phyloP scores from a whole-genome alignment of 64 coral and sea anemone species.

The Platygyra sinensis region DNA sequence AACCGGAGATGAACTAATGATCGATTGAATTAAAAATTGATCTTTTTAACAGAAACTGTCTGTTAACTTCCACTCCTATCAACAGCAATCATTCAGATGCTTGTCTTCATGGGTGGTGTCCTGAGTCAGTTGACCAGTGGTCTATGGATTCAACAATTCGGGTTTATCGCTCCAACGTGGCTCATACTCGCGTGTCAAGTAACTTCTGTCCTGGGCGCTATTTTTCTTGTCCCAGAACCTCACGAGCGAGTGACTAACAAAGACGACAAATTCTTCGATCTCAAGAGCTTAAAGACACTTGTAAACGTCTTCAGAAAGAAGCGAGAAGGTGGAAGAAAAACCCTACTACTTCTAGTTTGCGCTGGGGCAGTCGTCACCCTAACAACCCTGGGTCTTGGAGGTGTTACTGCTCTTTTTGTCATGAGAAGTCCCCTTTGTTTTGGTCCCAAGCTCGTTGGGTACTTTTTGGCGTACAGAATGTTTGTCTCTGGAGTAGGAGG shows the following conservation, averaged over 20 bases:
- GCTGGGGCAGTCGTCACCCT: background rate
- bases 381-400: conserved; percentile 22
- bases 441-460: conserved; percentile 73
- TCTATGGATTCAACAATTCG: conserved; percentile 74
- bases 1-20: too few species aligned
- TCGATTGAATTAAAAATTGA: too few species aligned
- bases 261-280: conserved; percentile 37
- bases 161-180: conserved; percentile 80
- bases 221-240: conserved; percentile 76
- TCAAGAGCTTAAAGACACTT: conserved; percentile 11
- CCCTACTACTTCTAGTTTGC: conserved; percentile 56
- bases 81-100: conserved; percentile 73
- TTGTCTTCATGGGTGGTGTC: conserved; percentile 63
- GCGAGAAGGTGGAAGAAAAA: conserved; percentile 17
- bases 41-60: too few species aligned
- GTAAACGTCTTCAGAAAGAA: conserved; percentile 40
- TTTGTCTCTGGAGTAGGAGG: conserved; percentile 63
- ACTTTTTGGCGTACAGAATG: conserved; percentile 63
- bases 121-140: conserved; percentile 90
- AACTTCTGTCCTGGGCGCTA: conserved; percentile 24
- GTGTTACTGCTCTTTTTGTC: conserved; percentile 56
- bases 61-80: background rate
- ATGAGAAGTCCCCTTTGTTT: conserved; percentile 83
- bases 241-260: background rate
- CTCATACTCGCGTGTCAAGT: conserved; percentile 56